These are phyloP conservation scores for Pterocles gutturalis DNA, from an alignment of 2,113 vertebrate genomes.

Conservation along the genomic window DNA sequence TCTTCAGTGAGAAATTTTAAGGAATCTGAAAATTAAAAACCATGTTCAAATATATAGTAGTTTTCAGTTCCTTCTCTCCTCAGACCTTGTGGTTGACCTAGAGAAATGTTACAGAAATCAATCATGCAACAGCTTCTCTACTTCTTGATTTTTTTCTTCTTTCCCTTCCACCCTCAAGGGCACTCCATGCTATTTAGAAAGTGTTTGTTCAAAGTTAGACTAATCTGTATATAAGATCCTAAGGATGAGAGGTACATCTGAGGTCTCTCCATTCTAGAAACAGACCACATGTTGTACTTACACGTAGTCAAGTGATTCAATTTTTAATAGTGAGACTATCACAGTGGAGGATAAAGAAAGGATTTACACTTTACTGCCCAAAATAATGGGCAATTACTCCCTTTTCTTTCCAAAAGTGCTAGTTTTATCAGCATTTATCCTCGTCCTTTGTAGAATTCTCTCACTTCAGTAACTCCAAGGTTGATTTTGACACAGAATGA, in stretches of 20 bases:
- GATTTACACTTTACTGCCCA: not conserved
- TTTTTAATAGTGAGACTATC: not conserved
- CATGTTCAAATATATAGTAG: not conserved
- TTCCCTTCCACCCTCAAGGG: not conserved
- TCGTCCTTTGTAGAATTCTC: not conserved
- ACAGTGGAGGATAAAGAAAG: not conserved
- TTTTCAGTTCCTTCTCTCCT: not conserved
- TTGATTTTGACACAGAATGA: not conserved
- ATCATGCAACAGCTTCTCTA: not conserved
- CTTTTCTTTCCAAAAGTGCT: not conserved
- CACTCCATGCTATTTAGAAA: not conserved
- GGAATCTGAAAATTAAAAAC: not conserved
- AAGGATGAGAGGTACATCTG: not conserved
- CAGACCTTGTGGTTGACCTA: not conserved
- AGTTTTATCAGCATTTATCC: not conserved
- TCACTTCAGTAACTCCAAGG: not conserved
- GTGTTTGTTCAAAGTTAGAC: not conserved
- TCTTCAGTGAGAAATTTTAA: not conserved
- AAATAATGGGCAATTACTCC: not conserved
- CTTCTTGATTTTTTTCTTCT: not conserved
- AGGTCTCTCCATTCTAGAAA: not conserved
- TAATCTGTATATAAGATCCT: not conserved
- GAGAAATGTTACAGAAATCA: not conserved
- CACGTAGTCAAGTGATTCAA: not conserved
- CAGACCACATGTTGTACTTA: not conserved